A percentile compares a stretch with the other conserved stretches of the same genome.
Conservation (phyloP, 2,113 vertebrate genomes). For the Gobius niger region DNA sequence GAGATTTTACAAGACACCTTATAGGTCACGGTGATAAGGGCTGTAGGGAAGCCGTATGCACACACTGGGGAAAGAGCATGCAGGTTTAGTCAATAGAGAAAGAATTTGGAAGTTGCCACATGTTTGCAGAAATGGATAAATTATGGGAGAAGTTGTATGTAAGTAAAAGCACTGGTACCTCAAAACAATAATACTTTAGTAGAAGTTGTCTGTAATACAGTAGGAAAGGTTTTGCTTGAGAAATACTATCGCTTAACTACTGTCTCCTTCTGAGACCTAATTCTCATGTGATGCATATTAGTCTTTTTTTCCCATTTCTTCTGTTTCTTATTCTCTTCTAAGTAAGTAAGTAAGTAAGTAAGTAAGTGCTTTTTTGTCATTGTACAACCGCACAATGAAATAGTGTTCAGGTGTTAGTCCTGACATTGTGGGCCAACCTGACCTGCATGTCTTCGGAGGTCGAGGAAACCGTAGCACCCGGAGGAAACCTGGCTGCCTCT, state of each 20-base stretch:
- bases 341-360: too few species aligned
- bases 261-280: too few species aligned
- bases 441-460: too few species aligned
- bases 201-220: background rate
- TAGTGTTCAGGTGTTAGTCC: too few species aligned
- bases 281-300: too few species aligned
- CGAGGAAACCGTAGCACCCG: too few species aligned
- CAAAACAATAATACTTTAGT: background rate
- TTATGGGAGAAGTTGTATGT: background rate
- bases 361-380: too few species aligned
- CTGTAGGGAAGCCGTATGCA: constrained; percentile 1
- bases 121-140: background rate
- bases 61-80: constrained; percentile 24
- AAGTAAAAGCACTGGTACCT: background rate
- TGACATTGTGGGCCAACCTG: too few species aligned
- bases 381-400: too few species aligned
- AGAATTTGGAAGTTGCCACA: constrained; percentile 43
- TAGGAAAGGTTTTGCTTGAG: constrained; percentile 11
- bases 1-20: constrained; percentile 12
- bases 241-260: background rate
- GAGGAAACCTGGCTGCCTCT: too few species aligned
- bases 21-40: constrained; percentile 33
- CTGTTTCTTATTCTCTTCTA: too few species aligned
- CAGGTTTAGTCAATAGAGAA: constrained; percentile 27
- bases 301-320: too few species aligned